These are phyloP conservation scores for Lasioglossum oenotherae DNA, from an alignment of 2,888 invertebrate species.

Conservation along the genomic window DNA sequence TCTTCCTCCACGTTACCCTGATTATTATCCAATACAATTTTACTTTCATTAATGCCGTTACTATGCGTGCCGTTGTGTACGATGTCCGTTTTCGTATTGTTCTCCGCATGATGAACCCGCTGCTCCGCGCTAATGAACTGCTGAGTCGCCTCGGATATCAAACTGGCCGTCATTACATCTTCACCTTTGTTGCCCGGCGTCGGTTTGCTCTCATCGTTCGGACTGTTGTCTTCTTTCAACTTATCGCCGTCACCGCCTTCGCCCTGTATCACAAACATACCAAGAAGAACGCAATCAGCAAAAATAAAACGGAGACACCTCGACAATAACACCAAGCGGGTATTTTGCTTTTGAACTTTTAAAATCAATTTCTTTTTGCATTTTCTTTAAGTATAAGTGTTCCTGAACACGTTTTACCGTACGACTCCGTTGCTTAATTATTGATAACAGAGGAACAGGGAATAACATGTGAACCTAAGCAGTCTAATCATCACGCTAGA, in stretches of 20 bases:
- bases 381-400: not conserved
- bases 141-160: conserved; percentile 83
- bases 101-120: conserved; percentile 76
- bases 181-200: conserved; percentile 78
- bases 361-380: not conserved
- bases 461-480: not conserved
- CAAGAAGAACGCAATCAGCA: not conserved
- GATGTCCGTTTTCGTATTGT: conserved; percentile 74
- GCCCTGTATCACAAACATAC: conserved; percentile 67
- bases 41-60: conserved; percentile 80
- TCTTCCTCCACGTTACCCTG: conserved; percentile 80
- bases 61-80: conserved; percentile 80
- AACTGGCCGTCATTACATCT: conserved; percentile 82
- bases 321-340: not conserved
- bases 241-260: conserved; percentile 81
- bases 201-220: conserved; percentile 79
- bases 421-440: not conserved
- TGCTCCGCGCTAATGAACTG: conserved; percentile 82
- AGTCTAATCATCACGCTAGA: not conserved
- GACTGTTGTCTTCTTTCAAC: conserved; percentile 82
- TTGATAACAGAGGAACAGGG: not conserved
- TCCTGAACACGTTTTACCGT: too few relatives aligned
- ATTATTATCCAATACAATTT: conserved; percentile 81
- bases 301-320: not conserved
- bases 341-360: not conserved